Percentiles rank a stretch among this genome's conserved stretches.
Evolutionary conservation across 1,140 invertebrate species (phyloP).

Genomic region (Triops cancriformis): DNA sequence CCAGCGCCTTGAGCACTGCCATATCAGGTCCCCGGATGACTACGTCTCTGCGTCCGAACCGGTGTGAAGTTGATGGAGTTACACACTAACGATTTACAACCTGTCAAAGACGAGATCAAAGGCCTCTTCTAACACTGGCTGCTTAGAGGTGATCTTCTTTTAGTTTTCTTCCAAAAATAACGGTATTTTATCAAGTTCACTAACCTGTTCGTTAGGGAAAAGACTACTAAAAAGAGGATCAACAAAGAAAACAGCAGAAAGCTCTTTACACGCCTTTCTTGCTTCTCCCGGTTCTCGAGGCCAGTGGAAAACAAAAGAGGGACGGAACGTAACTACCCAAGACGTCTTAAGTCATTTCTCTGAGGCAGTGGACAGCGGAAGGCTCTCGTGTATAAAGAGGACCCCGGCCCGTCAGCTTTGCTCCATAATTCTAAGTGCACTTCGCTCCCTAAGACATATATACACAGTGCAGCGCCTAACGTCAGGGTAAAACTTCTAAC

Average conservation of each 20-base stretch:
- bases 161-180: not conserved
- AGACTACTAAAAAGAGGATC: not conserved
- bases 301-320: not conserved
- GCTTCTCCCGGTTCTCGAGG: not conserved
- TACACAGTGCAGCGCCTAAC: not conserved
- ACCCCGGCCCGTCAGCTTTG: not conserved
- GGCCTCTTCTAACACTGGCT: not conserved
- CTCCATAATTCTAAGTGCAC: not conserved
- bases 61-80: not conserved
- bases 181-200: not conserved
- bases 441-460: not conserved
- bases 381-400: not conserved
- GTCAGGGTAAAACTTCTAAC: not conserved
- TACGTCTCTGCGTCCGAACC: no score
- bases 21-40: no score
- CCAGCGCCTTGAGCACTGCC: no score
- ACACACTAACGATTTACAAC: not conserved
- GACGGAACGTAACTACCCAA: not conserved
- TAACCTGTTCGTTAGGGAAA: not conserved
- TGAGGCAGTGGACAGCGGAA: not conserved
- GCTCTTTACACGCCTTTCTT: not conserved
- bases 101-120: not conserved
- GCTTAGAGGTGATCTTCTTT: not conserved
- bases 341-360: not conserved
- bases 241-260: not conserved